A percentile compares a stretch with the other conserved stretches of the same genome.
These are phyloP conservation scores for Gallirallus australis DNA, from an alignment of 2,797 vertebrate genomes.

Conservation along the genomic window DNA sequence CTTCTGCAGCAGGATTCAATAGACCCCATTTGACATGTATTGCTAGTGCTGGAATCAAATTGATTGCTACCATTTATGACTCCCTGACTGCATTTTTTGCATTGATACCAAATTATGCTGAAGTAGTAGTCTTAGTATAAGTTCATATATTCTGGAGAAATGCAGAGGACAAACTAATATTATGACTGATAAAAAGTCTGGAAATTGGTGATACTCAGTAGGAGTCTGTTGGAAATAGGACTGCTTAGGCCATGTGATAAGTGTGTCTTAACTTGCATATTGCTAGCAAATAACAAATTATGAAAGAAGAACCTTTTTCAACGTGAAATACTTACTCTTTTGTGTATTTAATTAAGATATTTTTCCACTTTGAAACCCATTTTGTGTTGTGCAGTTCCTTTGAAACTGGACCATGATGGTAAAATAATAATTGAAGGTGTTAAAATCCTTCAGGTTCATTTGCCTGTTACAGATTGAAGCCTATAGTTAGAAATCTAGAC, in stretches of 20 bases:
- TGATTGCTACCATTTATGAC: background rate
- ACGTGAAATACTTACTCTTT: background rate
- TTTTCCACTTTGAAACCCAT: background rate
- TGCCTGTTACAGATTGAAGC: background rate
- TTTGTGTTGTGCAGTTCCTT: background rate
- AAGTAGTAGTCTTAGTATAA: background rate
- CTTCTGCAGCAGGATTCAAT: background rate
- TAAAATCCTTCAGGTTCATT: background rate
- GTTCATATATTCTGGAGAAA: background rate
- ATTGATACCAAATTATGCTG: background rate
- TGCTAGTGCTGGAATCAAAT: background rate
- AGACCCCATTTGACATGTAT: background rate
- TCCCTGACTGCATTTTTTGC: background rate
- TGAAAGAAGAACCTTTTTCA: background rate
- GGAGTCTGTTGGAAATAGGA: background rate
- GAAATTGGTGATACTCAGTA: background rate
- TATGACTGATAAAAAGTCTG: background rate
- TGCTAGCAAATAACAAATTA: background rate
- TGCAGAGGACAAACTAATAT: background rate
- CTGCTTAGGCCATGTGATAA: background rate
- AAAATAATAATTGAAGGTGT: background rate
- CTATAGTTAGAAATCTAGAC: background rate
- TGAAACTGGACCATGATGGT: background rate
- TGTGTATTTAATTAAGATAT: background rate
- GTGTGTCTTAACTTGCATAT: background rate